Percentiles rank a stretch among this genome's conserved stretches.
Conservation (phyloP, 2,888 invertebrate genomes). For the Tenodera sinensis region DNA sequence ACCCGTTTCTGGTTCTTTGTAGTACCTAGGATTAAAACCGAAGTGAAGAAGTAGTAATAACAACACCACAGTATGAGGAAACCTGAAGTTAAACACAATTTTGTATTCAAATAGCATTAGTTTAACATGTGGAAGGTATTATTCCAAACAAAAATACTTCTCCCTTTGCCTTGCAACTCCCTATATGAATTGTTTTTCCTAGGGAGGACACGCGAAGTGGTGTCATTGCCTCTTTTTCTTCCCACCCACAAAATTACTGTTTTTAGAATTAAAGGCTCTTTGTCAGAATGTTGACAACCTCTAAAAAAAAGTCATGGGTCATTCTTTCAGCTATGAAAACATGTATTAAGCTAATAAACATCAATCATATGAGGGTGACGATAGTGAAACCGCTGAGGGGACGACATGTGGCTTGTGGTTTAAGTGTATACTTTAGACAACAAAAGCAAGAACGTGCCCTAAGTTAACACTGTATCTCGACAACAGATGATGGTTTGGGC, state of each 20-base stretch:
- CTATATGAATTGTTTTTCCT: background rate
- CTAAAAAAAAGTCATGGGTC: background rate
- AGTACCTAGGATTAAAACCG: too few species aligned
- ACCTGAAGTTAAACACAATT: background rate
- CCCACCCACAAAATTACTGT: background rate
- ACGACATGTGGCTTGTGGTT: background rate
- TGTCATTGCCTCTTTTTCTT: background rate
- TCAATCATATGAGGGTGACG: background rate
- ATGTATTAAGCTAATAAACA: background rate
- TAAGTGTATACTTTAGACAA: background rate
- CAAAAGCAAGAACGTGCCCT: background rate
- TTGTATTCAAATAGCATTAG: background rate
- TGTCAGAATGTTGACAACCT: background rate
- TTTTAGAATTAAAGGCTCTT: background rate
- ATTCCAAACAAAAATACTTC: background rate
- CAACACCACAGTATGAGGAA: too few species aligned
- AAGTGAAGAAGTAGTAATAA: too few species aligned
- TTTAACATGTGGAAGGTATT: background rate
- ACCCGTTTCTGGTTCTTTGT: too few species aligned
- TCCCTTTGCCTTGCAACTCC: background rate
- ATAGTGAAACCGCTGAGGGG: background rate
- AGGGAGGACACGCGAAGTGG: background rate
- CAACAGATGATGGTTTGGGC: background rate
- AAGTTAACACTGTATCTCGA: background rate
- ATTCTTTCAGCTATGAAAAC: background rate